Percentiles rank a stretch among this genome's conserved stretches.
Conservation (phyloP, 2,888 invertebrate genomes). For the Drosophila colorata region DNA sequence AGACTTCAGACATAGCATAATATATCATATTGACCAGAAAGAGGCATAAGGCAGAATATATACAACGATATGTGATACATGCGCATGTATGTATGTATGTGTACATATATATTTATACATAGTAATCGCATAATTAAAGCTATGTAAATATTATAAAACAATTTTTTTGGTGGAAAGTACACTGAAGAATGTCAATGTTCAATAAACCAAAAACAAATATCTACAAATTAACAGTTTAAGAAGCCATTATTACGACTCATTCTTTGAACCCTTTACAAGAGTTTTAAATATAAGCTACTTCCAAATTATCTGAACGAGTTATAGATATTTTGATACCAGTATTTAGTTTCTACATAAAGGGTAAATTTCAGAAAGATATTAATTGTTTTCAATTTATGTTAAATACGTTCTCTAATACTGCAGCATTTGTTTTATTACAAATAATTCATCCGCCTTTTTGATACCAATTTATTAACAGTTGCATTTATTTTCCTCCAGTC, state of each 20-base stretch:
- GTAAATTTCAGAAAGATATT: too few relatives aligned
- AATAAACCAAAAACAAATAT: too few relatives aligned
- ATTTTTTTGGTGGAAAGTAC: slow-evolving; percentile 17
- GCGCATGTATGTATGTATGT: slow-evolving; percentile 21
- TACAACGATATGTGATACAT: slow-evolving; percentile 55
- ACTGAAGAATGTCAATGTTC: slow-evolving; percentile 11
- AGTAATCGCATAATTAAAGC: slow-evolving; percentile 38
- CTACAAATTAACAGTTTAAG: too few relatives aligned
- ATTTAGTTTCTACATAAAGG: too few relatives aligned
- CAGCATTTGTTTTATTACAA: too few relatives aligned
- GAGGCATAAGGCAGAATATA: slow-evolving; percentile 59
- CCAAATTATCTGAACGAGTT: too few relatives aligned
- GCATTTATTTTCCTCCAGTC: neutral
- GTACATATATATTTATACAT: slow-evolving; percentile 11
- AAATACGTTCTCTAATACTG: too few relatives aligned
- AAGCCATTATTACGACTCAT: too few relatives aligned
- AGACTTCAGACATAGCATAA: slow-evolving; percentile 54
- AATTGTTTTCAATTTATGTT: too few relatives aligned
- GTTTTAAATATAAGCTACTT: too few relatives aligned
- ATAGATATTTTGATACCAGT: too few relatives aligned
- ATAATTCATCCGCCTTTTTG: neutral
- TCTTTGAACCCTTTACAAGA: too few relatives aligned
- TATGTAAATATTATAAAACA: slow-evolving; percentile 50
- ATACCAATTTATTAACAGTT: slow-evolving; percentile 1
- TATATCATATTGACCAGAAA: slow-evolving; percentile 67